phyloP scores from a whole-genome alignment of 2,797 vertebrate species.

The Corythornis leucogaster region DNA sequence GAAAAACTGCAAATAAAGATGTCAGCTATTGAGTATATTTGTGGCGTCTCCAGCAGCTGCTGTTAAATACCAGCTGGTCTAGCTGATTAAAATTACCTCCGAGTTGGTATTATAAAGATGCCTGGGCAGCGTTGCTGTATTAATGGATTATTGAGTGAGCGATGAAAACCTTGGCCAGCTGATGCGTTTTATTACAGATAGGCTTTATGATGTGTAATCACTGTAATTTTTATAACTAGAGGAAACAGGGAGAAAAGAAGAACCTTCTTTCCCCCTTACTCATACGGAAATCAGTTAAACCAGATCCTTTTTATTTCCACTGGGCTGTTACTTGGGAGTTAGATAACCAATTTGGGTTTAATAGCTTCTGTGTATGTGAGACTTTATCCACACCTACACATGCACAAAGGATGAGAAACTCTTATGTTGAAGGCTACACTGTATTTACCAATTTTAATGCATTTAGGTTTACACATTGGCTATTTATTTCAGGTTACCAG shows the following conservation, averaged over 20 bases:
- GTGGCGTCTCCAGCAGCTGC: slow-evolving; percentile 88
- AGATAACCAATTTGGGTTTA: slow-evolving; percentile 58
- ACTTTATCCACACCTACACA: slow-evolving; percentile 16
- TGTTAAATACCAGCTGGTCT: slow-evolving; percentile 91
- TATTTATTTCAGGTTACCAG: slow-evolving; percentile 58
- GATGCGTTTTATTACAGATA: slow-evolving; percentile 90
- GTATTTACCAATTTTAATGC: slow-evolving; percentile 17
- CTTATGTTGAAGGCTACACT: neutral
- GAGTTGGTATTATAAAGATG: slow-evolving; percentile 90
- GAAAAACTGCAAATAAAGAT: slow-evolving; percentile 89
- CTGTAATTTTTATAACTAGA: slow-evolving; percentile 88
- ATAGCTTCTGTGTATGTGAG: slow-evolving; percentile 26
- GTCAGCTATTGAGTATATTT: slow-evolving; percentile 89
- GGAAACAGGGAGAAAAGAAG: slow-evolving; percentile 78
- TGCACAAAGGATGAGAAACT: slow-evolving; percentile 23
- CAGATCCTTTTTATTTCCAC: slow-evolving; percentile 38
- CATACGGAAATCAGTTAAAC: slow-evolving; percentile 72
- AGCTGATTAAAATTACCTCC: slow-evolving; percentile 91
- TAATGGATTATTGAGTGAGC: slow-evolving; percentile 92
- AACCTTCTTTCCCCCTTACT: slow-evolving; percentile 54
- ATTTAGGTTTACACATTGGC: neutral
- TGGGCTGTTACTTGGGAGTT: slow-evolving; percentile 65
- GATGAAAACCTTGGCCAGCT: slow-evolving; percentile 90
- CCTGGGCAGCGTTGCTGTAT: slow-evolving; percentile 88
- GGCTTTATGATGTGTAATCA: slow-evolving; percentile 90